Evolutionary conservation across 2,797 vertebrate species (phyloP).

Genomic region (Falco naumanni): DNA sequence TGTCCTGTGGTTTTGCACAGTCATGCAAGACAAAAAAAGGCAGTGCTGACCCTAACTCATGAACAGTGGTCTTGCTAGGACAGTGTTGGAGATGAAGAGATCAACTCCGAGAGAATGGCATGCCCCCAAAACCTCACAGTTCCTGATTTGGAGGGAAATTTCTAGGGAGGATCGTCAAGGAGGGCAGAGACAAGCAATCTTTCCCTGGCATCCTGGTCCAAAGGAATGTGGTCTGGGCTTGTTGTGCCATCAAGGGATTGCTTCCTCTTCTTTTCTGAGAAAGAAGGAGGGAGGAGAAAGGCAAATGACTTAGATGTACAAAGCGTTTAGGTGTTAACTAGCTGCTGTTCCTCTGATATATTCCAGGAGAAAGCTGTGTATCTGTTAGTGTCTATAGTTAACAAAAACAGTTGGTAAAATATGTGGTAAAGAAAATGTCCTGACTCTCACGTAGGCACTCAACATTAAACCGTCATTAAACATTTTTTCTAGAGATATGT

Average conservation of each 20-base stretch:
- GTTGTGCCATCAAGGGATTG: background rate
- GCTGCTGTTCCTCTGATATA: background rate
- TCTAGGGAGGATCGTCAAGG: background rate
- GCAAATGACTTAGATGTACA: background rate
- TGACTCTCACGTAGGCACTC: background rate
- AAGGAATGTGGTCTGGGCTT: background rate
- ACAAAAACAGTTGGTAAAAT: background rate
- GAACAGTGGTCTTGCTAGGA: background rate
- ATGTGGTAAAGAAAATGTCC: background rate
- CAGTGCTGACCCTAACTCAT: background rate
- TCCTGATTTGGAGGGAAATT: background rate
- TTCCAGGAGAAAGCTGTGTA: background rate
- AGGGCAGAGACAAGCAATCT: background rate
- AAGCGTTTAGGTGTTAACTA: background rate
- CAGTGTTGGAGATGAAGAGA: background rate
- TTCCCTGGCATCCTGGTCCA: background rate
- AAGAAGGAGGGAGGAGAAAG: background rate
- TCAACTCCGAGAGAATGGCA: background rate
- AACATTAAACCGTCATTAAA: background rate
- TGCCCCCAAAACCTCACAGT: background rate
- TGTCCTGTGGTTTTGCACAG: background rate
- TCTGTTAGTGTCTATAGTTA: background rate
- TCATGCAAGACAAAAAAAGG: background rate
- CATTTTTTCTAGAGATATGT: background rate
- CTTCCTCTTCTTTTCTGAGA: background rate